A percentile compares a stretch with the other conserved stretches of the same genome.
These are phyloP conservation scores for Heteromurus nitidus DNA, from an alignment of 2,888 invertebrate species.

Conservation along the genomic window DNA sequence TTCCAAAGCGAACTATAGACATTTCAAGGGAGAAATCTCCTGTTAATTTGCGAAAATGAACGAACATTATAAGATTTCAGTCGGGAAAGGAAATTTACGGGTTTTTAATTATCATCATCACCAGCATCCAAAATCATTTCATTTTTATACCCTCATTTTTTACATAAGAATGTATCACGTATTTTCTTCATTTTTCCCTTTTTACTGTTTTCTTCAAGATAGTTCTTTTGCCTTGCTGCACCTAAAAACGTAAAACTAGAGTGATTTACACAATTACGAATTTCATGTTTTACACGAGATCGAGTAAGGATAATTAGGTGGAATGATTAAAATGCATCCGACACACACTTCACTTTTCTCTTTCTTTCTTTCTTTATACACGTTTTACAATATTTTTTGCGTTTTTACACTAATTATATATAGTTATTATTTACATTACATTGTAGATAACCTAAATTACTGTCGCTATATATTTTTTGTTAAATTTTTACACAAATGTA, in stretches of 20 bases:
- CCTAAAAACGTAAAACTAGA: slow-evolving; percentile 23
- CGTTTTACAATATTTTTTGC: slow-evolving; percentile 4
- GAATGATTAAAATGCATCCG: slow-evolving; percentile 43
- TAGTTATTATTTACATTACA: neutral
- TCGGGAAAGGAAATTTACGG: no score
- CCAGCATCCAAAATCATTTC: no score
- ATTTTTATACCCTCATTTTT: slow-evolving; percentile 18
- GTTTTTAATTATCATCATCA: no score
- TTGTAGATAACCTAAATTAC: neutral
- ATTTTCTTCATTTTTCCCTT: neutral
- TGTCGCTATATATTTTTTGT: neutral
- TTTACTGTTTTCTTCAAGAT: neutral
- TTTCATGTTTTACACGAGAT: slow-evolving; percentile 12
- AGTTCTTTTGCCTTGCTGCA: slow-evolving; percentile 6
- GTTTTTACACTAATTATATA: slow-evolving; percentile 11
- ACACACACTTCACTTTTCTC: neutral
- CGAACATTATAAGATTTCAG: no score
- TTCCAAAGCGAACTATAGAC: no score
- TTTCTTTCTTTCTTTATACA: neutral
- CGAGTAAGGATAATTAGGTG: slow-evolving; percentile 29
- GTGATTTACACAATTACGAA: slow-evolving; percentile 9
- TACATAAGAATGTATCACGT: slow-evolving; percentile 24
- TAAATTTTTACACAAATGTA: neutral
- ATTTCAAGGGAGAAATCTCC: no score
- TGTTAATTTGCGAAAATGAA: no score